Base-by-base conservation (phyloP, 1,140 invertebrate species). In the Subanguina moxae region DNA sequence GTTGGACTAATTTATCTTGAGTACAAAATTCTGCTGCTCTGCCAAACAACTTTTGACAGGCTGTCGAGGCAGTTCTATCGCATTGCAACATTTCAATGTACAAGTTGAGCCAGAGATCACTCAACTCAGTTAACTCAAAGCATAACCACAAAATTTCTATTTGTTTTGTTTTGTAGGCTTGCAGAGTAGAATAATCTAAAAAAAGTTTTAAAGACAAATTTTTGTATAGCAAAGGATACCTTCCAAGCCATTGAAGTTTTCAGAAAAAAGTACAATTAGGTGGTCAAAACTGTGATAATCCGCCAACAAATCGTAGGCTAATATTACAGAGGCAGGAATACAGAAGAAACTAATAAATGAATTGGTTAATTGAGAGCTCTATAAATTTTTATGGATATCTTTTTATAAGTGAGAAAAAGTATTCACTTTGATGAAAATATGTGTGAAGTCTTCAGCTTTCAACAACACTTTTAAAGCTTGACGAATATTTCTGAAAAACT, bases 41-140 rank as follows among this genome's bases (percentile, higher is more conserved):
- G 25, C 45, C 48, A 73, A 38, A 71, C 43, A 8, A 68, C 59
- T n/a, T 75, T 64, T 17, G 62, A 48, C 75, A 80, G 17, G 63
- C 57, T 43, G 61, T 58, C 42, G 70, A 66, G 64, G 68, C 68
- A 21, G 66, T 32, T 57, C 58, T 48, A 23, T 48, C 56, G 21
- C 70, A 65, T 8, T 52, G 3, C n/a, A 52, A 5, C 45, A 61
- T 56, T 43, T 71, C 46, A 5, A 77, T 57, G 30, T 75, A 76
- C 13, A 77, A 43, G 9, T 69, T 52, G 3, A 72, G 21, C 72
- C 72, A 74, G 13, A 74, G n/a, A 23, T 63, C 28, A 9, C 58
- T 57, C 15, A 72, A 70, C 21, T 77, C 71, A n/a, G 21, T 48
- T 15, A 43, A 75, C 30, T 42, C 66, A 69, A 70, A 57, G 62